These are phyloP conservation scores for Hephaestus fuliginosus DNA, from an alignment of 2,797 vertebrate species.

Conservation along the genomic window DNA sequence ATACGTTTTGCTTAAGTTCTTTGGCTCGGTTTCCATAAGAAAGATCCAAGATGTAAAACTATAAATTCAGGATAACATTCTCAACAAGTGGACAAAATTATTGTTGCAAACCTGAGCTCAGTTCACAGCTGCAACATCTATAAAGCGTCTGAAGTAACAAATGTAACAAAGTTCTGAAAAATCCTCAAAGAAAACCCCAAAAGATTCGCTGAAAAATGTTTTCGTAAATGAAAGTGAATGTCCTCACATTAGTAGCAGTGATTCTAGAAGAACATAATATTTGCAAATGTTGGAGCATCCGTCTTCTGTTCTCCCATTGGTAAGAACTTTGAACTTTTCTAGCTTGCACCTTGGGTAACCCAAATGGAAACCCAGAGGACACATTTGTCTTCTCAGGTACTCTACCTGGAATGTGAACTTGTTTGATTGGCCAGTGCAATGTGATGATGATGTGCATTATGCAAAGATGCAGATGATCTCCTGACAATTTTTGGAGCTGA, in stretches of 20 bases:
- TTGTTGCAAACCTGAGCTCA: neutral
- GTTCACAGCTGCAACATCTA: conserved; percentile 5
- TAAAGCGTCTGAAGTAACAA: neutral
- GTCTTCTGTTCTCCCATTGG: neutral
- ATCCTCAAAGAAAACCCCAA: neutral
- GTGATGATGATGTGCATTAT: too few relatives aligned
- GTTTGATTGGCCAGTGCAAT: too few relatives aligned
- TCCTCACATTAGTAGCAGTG: neutral
- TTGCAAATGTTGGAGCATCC: neutral
- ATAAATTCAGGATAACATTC: conserved; percentile 1
- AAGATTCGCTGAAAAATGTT: neutral
- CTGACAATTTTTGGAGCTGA: too few relatives aligned
- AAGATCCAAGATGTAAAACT: conserved; percentile 16
- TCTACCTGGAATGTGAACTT: too few relatives aligned
- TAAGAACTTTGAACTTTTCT: neutral
- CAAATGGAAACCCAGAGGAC: too few relatives aligned
- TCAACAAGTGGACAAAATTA: conserved; percentile 9
- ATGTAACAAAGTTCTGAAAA: neutral
- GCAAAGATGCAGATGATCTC: too few relatives aligned
- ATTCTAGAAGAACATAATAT: neutral
- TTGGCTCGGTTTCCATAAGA: conserved; percentile 10
- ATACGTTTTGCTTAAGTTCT: neutral
- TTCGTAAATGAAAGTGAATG: too few relatives aligned
- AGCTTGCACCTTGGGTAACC: neutral
- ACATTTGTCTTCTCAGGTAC: too few relatives aligned